Evolutionary conservation across 2,113 vertebrate genomes (phyloP).

Genomic region (Rhagologus leucostigma): DNA sequence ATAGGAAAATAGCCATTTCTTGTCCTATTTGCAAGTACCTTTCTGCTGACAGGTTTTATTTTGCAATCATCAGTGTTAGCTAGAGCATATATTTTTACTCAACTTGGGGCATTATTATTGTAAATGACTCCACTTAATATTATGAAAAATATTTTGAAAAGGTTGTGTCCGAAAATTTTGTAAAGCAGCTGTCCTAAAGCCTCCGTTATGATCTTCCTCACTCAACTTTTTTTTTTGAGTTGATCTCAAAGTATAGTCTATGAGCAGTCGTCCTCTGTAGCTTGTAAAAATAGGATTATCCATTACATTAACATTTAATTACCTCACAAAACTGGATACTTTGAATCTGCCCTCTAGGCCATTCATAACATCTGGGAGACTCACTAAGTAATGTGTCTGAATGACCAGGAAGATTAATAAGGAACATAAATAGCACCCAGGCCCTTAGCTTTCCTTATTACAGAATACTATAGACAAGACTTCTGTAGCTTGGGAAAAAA

Average conservation of each 20-base stretch:
- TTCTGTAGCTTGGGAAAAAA: background rate
- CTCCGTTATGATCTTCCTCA: background rate
- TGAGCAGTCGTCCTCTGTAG: background rate
- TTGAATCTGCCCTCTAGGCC: background rate
- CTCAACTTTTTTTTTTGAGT: background rate
- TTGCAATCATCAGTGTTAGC: background rate
- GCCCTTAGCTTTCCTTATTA: background rate
- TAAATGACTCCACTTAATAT: background rate
- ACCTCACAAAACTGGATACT: background rate
- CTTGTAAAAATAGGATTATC: background rate
- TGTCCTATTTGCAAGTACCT: background rate
- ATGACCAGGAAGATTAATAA: slow-evolving; percentile 27
- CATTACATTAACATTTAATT: slow-evolving; percentile 17
- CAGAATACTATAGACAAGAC: background rate
- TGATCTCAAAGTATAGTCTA: background rate
- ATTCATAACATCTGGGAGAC: background rate
- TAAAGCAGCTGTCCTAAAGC: background rate
- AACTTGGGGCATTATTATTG: background rate
- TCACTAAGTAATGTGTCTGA: background rate
- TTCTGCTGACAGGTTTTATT: background rate
- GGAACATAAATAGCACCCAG: background rate
- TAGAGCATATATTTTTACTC: background rate
- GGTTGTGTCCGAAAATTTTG: background rate
- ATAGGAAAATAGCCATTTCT: background rate
- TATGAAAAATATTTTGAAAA: background rate